A percentile compares a stretch with the other conserved stretches of the same genome.
Evolutionary conservation across 2,888 invertebrate genomes (phyloP).

Genomic region (Drosophila bunnanda): DNA sequence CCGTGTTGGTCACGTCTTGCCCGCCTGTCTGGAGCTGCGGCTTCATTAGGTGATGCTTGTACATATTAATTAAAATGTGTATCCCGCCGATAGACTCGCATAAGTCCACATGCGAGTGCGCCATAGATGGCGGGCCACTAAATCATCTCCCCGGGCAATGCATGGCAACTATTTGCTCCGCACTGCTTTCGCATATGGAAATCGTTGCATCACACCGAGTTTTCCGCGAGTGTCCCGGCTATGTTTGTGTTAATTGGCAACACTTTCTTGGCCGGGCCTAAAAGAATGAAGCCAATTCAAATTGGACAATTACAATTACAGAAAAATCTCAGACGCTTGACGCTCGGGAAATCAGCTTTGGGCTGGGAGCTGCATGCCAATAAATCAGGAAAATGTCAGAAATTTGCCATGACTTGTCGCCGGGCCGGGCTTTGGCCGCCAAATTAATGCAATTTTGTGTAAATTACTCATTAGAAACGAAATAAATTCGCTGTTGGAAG

Average conservation of each 20-base stretch:
- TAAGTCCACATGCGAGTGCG: conserved; percentile 55
- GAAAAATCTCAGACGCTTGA: conserved; percentile 17
- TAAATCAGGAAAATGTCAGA: conserved; percentile 80
- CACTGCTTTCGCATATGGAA: conserved; percentile 52
- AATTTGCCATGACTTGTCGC: conserved; percentile 78
- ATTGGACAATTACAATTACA: conserved; percentile 45
- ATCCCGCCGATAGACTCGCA: conserved; percentile 41
- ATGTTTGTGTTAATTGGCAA: conserved; percentile 65
- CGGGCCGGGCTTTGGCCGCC: conserved; percentile 56
- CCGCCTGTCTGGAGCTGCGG: conserved; percentile 34
- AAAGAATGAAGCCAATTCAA: conserved; percentile 56
- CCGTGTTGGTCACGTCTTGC: conserved; percentile 66
- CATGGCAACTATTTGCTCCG: conserved; percentile 41
- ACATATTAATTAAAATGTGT: conserved; percentile 77
- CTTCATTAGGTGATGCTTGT: conserved; percentile 75
- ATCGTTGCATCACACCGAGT: conserved; percentile 41
- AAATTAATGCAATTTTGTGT: conserved; percentile 78
- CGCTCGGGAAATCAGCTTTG: not conserved
- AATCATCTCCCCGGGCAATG: conserved; percentile 62
- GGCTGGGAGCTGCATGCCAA: conserved; percentile 23
- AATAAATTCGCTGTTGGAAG: conserved; percentile 73
- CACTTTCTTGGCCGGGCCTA: conserved; percentile 45
- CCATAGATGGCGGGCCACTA: conserved; percentile 57
- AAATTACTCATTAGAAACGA: conserved; percentile 81
- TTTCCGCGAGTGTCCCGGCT: conserved; percentile 25